These are phyloP conservation scores for Sebastes vulpes DNA, from an alignment of 2,797 vertebrate genomes.

Conservation along the genomic window DNA sequence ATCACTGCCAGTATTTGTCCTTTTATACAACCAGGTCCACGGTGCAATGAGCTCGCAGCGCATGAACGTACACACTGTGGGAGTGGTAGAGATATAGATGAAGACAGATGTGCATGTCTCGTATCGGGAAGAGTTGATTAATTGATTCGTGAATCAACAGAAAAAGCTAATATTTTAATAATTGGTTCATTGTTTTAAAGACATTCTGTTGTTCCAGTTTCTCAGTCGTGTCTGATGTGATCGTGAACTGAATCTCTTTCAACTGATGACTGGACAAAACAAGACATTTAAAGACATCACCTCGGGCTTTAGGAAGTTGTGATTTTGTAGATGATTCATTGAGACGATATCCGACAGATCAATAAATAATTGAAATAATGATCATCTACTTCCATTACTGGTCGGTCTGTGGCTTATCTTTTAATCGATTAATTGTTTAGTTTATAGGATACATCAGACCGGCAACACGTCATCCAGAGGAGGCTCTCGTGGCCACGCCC, in stretches of 20 bases:
- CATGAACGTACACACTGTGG: background rate
- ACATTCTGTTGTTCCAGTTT: background rate
- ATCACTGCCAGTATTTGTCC: slow-evolving; percentile 21
- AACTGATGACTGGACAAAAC: background rate
- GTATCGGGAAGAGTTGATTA: background rate
- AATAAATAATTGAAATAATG: background rate
- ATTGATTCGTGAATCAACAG: background rate
- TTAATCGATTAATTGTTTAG: too few species aligned
- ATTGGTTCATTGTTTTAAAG: background rate
- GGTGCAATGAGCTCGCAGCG: background rate
- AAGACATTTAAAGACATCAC: background rate
- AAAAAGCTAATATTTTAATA: background rate
- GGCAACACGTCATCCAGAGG: too few species aligned
- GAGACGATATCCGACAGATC: background rate
- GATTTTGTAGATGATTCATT: background rate
- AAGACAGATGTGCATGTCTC: background rate
- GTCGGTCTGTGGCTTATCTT: too few species aligned
- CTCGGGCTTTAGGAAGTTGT: background rate
- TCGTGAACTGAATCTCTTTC: background rate
- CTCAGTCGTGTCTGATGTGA: background rate
- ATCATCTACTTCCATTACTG: too few species aligned
- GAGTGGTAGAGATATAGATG: background rate
- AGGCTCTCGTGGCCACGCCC: too few species aligned
- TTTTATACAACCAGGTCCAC: background rate
- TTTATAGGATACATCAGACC: too few species aligned